phyloP scores from a whole-genome alignment of 1,140 invertebrate species.

The Sinonovacula constricta region DNA sequence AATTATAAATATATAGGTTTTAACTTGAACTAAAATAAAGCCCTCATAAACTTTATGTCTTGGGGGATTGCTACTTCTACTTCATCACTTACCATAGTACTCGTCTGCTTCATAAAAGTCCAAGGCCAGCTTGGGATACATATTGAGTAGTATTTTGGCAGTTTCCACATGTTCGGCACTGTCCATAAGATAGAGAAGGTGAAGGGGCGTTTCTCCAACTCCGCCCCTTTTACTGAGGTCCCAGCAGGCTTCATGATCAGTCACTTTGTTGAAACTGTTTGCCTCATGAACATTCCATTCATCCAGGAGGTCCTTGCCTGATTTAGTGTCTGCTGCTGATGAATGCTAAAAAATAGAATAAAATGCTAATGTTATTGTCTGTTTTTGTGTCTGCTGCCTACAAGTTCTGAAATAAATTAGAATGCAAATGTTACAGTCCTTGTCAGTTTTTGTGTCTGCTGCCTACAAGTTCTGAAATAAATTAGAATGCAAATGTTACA shows the following conservation, averaged over 20 bases:
- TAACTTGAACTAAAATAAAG: no score
- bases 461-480: no score
- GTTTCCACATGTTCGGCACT: slow-evolving; percentile 90
- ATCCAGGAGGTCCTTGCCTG: slow-evolving; percentile 62
- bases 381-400: no score
- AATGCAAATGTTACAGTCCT: no score
- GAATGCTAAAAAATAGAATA: slow-evolving; percentile 52
- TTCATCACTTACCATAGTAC: slow-evolving; percentile 89
- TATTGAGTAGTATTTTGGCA: slow-evolving; percentile 92
- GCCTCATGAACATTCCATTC: slow-evolving; percentile 66
- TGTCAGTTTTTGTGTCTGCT: no score
- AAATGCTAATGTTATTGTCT: no score
- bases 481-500: no score
- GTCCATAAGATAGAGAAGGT: slow-evolving; percentile 96
- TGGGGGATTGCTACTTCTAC: no score
- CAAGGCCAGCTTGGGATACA: slow-evolving; percentile 93
- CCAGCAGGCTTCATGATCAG: slow-evolving; percentile 86
- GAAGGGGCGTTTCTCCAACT: slow-evolving; percentile 95
- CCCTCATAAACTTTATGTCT: no score
- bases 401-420: no score
- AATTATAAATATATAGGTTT: no score
- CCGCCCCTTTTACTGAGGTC: slow-evolving; percentile 97
- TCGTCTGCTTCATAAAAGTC: slow-evolving; percentile 99
- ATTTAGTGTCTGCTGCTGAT: slow-evolving; percentile 54
- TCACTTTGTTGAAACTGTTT: slow-evolving; percentile 65